Evolutionary conservation across 1,140 invertebrate species (phyloP).

Genomic region (Penaeus indicus): DNA sequence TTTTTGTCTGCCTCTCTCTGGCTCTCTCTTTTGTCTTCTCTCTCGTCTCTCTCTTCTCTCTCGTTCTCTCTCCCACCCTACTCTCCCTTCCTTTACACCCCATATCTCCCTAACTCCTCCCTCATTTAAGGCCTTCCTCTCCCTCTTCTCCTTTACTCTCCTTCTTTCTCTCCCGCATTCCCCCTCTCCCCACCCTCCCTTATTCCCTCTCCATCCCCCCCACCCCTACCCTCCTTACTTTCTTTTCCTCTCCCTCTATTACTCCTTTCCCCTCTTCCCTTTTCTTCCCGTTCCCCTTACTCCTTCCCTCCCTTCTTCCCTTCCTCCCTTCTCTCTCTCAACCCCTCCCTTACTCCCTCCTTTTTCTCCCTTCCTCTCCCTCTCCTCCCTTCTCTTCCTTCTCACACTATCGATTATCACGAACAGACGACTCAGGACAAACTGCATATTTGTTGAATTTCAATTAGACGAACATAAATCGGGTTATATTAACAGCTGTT

Average conservation of each 20-base stretch:
- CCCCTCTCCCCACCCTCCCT: background rate
- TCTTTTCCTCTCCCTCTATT: too few relatives aligned
- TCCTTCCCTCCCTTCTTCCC: background rate
- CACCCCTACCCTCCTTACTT: too few relatives aligned
- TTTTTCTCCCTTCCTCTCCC: background rate
- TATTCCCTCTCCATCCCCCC: background rate
- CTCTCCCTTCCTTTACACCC: too few relatives aligned
- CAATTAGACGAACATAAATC: too few relatives aligned
- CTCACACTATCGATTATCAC: background rate
- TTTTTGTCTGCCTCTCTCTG: too few relatives aligned
- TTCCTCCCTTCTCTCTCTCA: background rate
- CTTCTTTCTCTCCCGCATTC: background rate
- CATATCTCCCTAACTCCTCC: background rate
- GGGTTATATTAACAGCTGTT: too few relatives aligned
- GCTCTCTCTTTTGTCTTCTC: too few relatives aligned
- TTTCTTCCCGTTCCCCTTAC: background rate
- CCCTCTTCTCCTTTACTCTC: background rate
- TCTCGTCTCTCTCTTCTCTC: background rate
- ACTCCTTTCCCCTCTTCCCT: background rate
- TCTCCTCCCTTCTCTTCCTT: background rate
- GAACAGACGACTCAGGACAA: too few relatives aligned
- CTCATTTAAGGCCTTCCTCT: background rate
- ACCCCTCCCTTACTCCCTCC: background rate
- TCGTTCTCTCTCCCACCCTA: background rate
- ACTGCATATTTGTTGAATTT: too few relatives aligned